Evolutionary conservation across 2,888 invertebrate genomes (phyloP).

Genomic region (Pteria penguin): DNA sequence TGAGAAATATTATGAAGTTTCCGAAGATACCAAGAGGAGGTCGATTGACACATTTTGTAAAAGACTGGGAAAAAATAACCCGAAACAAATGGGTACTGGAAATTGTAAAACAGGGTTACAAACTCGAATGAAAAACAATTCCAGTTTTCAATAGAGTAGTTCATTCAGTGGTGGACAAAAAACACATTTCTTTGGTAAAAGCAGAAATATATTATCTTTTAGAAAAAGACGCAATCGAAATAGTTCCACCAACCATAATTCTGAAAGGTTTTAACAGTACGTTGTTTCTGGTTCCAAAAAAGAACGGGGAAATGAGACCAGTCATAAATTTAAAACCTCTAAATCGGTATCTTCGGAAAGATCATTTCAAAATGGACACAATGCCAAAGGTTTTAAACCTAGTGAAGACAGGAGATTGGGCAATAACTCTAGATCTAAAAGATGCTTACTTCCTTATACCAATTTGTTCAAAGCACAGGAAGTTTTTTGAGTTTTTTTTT

Average conservation of each 20-base stretch:
- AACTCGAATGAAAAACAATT: conserved; percentile 6
- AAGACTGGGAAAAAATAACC: conserved; percentile 8
- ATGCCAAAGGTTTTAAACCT: conserved; percentile 9
- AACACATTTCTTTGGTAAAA: too few species aligned
- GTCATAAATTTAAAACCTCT: conserved; percentile 21
- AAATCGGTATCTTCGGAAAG: conserved; percentile 1
- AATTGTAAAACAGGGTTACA: background rate
- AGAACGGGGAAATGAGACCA: conserved; percentile 1
- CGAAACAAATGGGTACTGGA: background rate
- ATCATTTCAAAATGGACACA: conserved; percentile 21
- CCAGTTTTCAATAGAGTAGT: too few species aligned
- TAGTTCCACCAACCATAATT: conserved; percentile 1
- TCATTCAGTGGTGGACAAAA: too few species aligned
- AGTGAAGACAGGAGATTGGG: conserved; percentile 8
- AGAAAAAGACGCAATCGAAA: conserved; percentile 4
- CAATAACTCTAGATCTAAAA: conserved; percentile 12
- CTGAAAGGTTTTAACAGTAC: conserved; percentile 44
- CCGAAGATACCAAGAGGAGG: conserved; percentile 43
- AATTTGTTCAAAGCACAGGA: background rate
- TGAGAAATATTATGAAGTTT: conserved; percentile 1
- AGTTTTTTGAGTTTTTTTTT: conserved; percentile 18
- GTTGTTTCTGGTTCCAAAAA: conserved; percentile 4
- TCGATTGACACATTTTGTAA: background rate
- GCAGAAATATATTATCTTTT: conserved; percentile 1
- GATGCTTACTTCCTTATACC: conserved; percentile 22